A percentile compares a stretch with the other conserved stretches of the same genome.
These are phyloP conservation scores for Xenopus laevis DNA, from an alignment of 2,113 vertebrate genomes.

Conservation along the genomic window DNA sequence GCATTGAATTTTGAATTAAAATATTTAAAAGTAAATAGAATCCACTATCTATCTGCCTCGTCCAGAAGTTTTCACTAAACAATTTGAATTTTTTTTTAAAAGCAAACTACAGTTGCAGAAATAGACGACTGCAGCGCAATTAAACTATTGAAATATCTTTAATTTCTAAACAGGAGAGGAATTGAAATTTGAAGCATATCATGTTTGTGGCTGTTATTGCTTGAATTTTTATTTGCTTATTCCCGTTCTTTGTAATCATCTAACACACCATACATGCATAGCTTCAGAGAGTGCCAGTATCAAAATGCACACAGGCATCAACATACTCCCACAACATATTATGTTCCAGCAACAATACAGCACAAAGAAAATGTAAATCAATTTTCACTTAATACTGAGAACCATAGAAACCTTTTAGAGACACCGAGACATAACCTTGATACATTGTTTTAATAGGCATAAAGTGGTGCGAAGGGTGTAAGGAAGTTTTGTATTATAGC, in stretches of 20 bases:
- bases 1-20: no score
- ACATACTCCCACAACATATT: constrained; percentile 16
- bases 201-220: constrained; percentile 5
- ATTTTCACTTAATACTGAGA: constrained; percentile 15
- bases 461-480: constrained; percentile 4
- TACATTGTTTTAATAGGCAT: constrained; percentile 35
- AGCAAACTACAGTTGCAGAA: no score
- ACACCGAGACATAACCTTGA: constrained; percentile 28
- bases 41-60: no score
- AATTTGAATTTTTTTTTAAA: no score
- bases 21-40: no score
- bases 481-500: not conserved
- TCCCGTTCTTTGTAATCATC: not conserved
- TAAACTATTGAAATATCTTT: no score
- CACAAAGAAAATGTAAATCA: constrained; percentile 35
- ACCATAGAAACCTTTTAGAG: constrained; percentile 23
- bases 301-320: constrained; percentile 1
- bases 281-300: not conserved
- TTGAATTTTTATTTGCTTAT: constrained; percentile 13
- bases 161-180: no score
- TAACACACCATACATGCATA: not conserved
- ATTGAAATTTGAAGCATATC: not conserved
- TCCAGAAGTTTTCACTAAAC: no score
- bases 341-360: constrained; percentile 13
- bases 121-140: no score